These are phyloP conservation scores for Henricia sp. DNA, from an alignment of 53 echinoderm and acorn worm genomes.

Conservation along the genomic window DNA sequence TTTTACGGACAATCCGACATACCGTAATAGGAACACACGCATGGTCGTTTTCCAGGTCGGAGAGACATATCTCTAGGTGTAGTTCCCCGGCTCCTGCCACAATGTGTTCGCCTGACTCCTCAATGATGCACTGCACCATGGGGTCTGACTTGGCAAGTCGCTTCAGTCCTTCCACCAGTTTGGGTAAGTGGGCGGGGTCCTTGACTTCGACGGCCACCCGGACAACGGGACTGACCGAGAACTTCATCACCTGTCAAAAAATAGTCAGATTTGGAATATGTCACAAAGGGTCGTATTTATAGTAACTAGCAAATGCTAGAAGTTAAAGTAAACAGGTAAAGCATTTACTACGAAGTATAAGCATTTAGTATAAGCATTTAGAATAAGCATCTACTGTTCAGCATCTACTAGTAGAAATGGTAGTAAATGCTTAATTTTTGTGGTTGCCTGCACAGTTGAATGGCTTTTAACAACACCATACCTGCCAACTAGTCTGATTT, in stretches of 20 bases:
- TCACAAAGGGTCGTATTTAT: too few species aligned
- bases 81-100: slow-evolving; percentile 98
- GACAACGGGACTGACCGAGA: slow-evolving; percentile 97
- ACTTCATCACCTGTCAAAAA: slow-evolving; percentile 87
- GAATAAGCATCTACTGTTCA: too few species aligned
- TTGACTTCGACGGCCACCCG: slow-evolving; percentile 94
- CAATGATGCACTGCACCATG: slow-evolving; percentile 91
- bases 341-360: too few species aligned
- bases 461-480: too few species aligned
- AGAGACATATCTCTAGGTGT: slow-evolving; percentile 96
- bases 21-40: slow-evolving; percentile 91
- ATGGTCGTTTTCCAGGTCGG: slow-evolving; percentile 98
- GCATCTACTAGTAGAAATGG: too few species aligned
- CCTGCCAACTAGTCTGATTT: too few species aligned
- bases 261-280: too few species aligned
- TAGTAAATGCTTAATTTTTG: too few species aligned
- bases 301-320: too few species aligned
- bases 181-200: slow-evolving; percentile 89
- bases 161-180: slow-evolving; percentile 95
- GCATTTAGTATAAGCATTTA: too few species aligned
- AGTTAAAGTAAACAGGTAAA: too few species aligned
- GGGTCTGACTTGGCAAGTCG: slow-evolving; percentile 96
- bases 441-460: too few species aligned
- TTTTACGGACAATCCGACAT: background rate
- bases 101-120: slow-evolving; percentile 98